Evolutionary conservation across 2,888 invertebrate genomes (phyloP).

Genomic region (Atethmia centrago): DNA sequence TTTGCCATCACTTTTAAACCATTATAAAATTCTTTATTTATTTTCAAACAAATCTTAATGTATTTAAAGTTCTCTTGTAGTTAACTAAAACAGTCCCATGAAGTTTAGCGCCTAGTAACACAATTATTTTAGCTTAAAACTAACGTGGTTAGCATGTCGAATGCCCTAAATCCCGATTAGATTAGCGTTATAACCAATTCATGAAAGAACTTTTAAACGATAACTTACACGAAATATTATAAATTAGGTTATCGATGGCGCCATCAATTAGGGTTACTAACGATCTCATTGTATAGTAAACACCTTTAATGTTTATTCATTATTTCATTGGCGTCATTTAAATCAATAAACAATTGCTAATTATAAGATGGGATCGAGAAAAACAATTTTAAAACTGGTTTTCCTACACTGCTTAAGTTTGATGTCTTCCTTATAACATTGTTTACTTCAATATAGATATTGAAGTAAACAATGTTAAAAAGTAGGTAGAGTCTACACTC

Average conservation of each 20-base stretch:
- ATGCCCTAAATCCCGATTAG: constrained; percentile 37
- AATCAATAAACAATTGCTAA: constrained; percentile 11
- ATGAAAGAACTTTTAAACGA: constrained; percentile 39
- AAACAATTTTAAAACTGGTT: constrained; percentile 23
- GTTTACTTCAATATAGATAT: neutral
- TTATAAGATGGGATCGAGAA: constrained; percentile 5
- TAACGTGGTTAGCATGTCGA: constrained; percentile 31
- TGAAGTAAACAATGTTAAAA: too few species aligned
- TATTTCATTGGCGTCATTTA: constrained; percentile 31
- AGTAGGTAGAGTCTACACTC: too few species aligned
- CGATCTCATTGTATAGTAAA: constrained; percentile 17
- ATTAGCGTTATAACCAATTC: constrained; percentile 25
- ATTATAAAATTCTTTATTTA: neutral
- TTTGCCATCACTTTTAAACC: too few species aligned
- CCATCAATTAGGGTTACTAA: constrained; percentile 19
- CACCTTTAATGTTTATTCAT: constrained; percentile 30
- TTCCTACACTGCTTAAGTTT: neutral
- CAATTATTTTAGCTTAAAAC: constrained; percentile 9
- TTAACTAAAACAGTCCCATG: neutral
- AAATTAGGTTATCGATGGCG: constrained; percentile 43
- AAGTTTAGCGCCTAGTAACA: constrained; percentile 3
- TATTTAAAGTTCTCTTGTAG: neutral
- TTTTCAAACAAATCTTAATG: neutral
- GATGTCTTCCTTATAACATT: constrained; percentile 1
- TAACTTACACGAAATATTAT: constrained; percentile 45